These are phyloP conservation scores for Trichomalopsis sarcophagae DNA, from an alignment of 1,140 invertebrate species.

Conservation along the genomic window DNA sequence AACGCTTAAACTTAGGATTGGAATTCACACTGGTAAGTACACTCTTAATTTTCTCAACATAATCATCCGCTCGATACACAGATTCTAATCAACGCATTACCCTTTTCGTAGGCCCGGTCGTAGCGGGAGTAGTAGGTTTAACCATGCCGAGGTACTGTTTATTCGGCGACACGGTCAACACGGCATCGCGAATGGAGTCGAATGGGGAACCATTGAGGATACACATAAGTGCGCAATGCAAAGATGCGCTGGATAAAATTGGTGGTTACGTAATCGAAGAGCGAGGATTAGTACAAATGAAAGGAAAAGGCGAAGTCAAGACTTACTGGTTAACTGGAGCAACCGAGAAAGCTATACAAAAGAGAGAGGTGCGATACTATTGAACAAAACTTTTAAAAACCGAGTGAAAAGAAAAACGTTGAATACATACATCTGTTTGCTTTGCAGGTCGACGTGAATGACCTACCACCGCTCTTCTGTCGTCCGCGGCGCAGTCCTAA, in stretches of 20 bases:
- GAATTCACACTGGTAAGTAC: conserved; percentile 90
- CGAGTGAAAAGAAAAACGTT: neutral
- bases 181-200: conserved; percentile 95
- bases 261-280: conserved; percentile 91
- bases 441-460: conserved; percentile 83
- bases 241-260: conserved; percentile 88
- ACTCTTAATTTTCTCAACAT: neutral
- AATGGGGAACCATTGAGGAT: conserved; percentile 93
- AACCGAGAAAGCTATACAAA: conserved; percentile 87
- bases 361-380: conserved; percentile 78
- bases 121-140: conserved; percentile 95
- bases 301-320: conserved; percentile 89
- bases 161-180: conserved; percentile 95
- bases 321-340: conserved; percentile 95
- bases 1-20: conserved; percentile 94
- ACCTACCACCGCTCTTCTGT: conserved; percentile 86
- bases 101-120: conserved; percentile 83
- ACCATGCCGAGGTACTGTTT: conserved; percentile 97
- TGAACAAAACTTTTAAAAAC: neutral
- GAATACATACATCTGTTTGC: neutral
- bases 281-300: conserved; percentile 90
- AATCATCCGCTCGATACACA: neutral
- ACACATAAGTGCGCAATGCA: conserved; percentile 91
- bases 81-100: neutral
- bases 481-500: conserved; percentile 86